Evolutionary conservation across 2,113 vertebrate species (phyloP), one percentile per base, ranked within the genome.

Genomic region (Poeciliopsis retropinna): DNA sequence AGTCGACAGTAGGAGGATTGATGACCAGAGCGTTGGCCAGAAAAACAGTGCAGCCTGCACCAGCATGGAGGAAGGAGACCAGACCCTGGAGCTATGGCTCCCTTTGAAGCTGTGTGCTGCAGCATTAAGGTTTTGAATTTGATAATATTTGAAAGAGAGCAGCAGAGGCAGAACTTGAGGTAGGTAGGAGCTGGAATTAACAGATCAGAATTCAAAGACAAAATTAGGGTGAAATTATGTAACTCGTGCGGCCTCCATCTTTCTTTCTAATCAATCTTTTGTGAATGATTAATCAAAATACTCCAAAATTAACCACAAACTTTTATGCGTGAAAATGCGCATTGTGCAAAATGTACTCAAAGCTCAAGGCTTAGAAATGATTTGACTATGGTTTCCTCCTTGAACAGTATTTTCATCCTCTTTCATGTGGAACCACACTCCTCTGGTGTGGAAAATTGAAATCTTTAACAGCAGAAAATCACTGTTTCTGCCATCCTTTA

Each of bases 391-490:
- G 1, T 64, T 84, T 83, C 81, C 80, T 80, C 76, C 67, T n/a
- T 60, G 76, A 79, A 63, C 79, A 85, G 83, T 84, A 78, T 89
- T 80, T 83, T 79, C 75, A 61, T 80, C 84, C 72, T 75, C 80
- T 67, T 79, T 91, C 82, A 86, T 88, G 86, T 90, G 88, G 80
- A 90, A 84, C 87, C 80, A 79, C 68, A 34, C 72, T 91, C 86
- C 87, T 89, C 87, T 87, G 87, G 82, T 79, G 57, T 88, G 87
- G 88, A 90, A 91, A 93, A 92, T 92, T 90, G 85, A 90, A 89
- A 89, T 90, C 87, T 39, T 88, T 69, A 90, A 90, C 86, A 80
- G 87, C 39, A 73, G 72, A 84, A 91, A 90, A 87, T 90, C 85
- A 89, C 86, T 66, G 77, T 87, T 81, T 78, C 84, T 11, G 1